A percentile compares a stretch with the other conserved stretches of the same genome.
phyloP scores from a whole-genome alignment of 2,797 vertebrate species.

The Scyliorhinus canicula region DNA sequence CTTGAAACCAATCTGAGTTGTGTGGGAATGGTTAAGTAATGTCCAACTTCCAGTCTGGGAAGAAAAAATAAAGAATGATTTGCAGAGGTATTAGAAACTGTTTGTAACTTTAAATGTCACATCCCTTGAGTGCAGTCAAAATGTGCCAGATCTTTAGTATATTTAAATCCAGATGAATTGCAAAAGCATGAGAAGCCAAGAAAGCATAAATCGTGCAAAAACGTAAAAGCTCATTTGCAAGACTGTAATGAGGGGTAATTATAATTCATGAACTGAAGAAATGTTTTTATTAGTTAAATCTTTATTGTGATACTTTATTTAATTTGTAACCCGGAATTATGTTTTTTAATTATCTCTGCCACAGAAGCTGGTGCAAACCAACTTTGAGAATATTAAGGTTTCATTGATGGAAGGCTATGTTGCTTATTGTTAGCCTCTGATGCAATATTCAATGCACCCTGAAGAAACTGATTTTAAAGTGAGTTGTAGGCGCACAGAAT shows the following conservation, averaged over 20 bases:
- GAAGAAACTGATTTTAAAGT: neutral
- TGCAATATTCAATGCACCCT: neutral
- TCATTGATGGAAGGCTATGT: neutral
- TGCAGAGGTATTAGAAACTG: neutral
- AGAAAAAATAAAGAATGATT: neutral
- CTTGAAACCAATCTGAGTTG: neutral
- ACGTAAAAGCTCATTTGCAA: neutral
- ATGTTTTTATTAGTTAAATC: neutral
- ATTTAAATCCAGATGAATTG: neutral
- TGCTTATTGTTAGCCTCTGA: neutral
- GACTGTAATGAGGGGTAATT: neutral
- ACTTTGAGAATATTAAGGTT: neutral
- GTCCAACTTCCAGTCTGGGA: neutral
- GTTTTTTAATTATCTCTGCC: neutral
- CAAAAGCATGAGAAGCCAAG: neutral
- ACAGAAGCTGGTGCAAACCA: neutral
- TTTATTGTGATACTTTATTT: neutral
- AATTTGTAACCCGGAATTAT: neutral
- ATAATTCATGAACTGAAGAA: neutral
- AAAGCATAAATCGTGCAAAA: conserved; percentile 15
- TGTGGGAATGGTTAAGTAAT: neutral
- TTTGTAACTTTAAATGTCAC: neutral
- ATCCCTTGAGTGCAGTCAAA: neutral
- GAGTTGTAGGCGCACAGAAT: neutral
- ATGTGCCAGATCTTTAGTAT: neutral